Conservation (phyloP, 2,797 vertebrate species). For the Botia kubotai region DNA sequence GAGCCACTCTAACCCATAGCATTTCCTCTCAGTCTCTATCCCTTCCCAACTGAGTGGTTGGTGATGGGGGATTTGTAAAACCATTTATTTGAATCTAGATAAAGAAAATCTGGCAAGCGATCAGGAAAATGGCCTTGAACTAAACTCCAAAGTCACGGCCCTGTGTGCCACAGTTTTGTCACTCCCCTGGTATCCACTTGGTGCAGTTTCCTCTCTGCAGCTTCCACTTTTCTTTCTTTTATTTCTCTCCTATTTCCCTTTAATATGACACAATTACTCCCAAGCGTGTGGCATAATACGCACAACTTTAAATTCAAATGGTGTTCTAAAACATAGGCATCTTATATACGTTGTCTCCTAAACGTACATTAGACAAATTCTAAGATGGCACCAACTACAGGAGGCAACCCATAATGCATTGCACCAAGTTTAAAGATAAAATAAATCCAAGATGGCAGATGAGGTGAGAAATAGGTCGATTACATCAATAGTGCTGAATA, state of each 20-base stretch:
- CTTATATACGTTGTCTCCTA: neutral
- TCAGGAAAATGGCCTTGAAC: slow-evolving; percentile 75
- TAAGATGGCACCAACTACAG: neutral
- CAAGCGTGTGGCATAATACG: neutral
- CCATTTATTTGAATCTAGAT: slow-evolving; percentile 69
- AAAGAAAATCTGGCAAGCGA: slow-evolving; percentile 72
- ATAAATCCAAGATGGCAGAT: too few relatives aligned
- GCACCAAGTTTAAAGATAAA: neutral
- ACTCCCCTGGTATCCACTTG: slow-evolving; percentile 64
- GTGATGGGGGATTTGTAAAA: slow-evolving; percentile 71
- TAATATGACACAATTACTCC: neutral
- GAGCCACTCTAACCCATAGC: slow-evolving; percentile 5
- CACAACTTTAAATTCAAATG: neutral
- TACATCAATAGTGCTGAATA: too few relatives aligned
- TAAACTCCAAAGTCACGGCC: slow-evolving; percentile 76
- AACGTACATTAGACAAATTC: neutral
- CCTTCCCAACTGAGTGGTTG: slow-evolving; percentile 51
- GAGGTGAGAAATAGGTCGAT: too few relatives aligned
- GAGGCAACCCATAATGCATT: neutral
- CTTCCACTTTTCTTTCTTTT: slow-evolving; percentile 60
- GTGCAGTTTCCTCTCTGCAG: slow-evolving; percentile 26
- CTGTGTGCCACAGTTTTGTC: slow-evolving; percentile 65
- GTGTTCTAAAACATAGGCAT: neutral
- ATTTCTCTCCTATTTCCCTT: slow-evolving; percentile 8
- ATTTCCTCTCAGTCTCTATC: slow-evolving; percentile 44